Evolutionary conservation across 2,797 vertebrate species (phyloP), one percentile per base, ranked within the genome.

Genomic region (Notoglanidium macrostoma): DNA sequence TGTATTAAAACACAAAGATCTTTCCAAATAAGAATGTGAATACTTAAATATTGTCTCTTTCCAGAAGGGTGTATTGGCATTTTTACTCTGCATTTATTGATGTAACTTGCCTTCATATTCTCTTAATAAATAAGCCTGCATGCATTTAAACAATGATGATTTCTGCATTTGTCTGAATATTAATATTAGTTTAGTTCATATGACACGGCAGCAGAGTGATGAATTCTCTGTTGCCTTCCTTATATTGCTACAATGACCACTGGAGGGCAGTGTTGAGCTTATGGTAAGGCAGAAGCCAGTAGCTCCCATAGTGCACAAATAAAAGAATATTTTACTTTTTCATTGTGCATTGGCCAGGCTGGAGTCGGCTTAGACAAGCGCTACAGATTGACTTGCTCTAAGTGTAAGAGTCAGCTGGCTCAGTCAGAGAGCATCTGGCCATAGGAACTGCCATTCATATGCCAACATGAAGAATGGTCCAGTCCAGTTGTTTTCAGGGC

Each of bases 191-290:
- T n/a, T 26, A 51, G 35, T 29, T 49, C 26, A 83, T 32, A 67
- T 83, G 44, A 68, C 67, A 80, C 59, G n/a, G 11, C 68, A 73
- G n/a, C 35, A 26, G 6, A 63, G 35, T 26, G 21, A 81, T 67
- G 29, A 7, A 51, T 68, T 19, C 61, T 83, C 6, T 54, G 49
- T 63, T 19, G 5, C 9, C 6, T 51, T 57, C 23, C 21, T 23
- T 29, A 70, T 55, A 83, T n/a, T 44, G 54, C 32, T 59, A 23
- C 11, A 76, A 79, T 92, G 94, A 32, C 96, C 98, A 98, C 97
- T 97, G 94, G 98, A 95, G 97, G 97, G 97, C 98, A 98, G 96
- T 98, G 91, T 96, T 96, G 94, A 93, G 94, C 95, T 94, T 95
- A 93, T 90, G 92, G 95, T 96, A 90, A 96, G 90, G 54, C 63